phyloP scores from a whole-genome alignment of 2,113 vertebrate species.

The Numenius arquata region DNA sequence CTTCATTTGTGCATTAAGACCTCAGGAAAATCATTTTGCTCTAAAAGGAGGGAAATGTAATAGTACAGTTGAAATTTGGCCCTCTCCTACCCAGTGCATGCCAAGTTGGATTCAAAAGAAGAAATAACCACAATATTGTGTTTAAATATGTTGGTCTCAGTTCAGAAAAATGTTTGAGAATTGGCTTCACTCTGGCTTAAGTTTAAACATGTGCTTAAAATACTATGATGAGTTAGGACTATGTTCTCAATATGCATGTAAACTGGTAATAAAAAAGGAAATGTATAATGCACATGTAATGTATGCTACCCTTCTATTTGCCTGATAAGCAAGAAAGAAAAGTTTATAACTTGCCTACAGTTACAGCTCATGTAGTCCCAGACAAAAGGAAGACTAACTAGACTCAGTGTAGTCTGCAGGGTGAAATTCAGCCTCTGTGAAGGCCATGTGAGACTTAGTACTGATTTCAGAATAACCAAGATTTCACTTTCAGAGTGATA shows the following conservation, averaged over 20 bases:
- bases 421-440: not conserved
- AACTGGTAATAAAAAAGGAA: not conserved
- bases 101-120: not conserved
- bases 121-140: not conserved
- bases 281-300: not conserved
- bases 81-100: not conserved
- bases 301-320: not conserved
- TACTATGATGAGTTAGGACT: not conserved
- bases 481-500: not conserved
- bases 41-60: not conserved
- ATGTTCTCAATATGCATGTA: not conserved
- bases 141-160: not conserved
- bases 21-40: not conserved
- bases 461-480: not conserved
- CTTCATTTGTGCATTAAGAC: not conserved
- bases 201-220: constrained; percentile 8
- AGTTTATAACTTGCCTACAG: not conserved
- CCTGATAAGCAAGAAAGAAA: not conserved
- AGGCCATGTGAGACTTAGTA: not conserved
- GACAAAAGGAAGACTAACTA: not conserved
- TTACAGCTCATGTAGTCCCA: not conserved
- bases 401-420: not conserved
- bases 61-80: not conserved
- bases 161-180: not conserved
- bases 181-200: not conserved